Evolutionary conservation across 2,797 vertebrate genomes (phyloP), one percentile per base, ranked within the genome.

Genomic region (Xiphorhynchus erythropygius): DNA sequence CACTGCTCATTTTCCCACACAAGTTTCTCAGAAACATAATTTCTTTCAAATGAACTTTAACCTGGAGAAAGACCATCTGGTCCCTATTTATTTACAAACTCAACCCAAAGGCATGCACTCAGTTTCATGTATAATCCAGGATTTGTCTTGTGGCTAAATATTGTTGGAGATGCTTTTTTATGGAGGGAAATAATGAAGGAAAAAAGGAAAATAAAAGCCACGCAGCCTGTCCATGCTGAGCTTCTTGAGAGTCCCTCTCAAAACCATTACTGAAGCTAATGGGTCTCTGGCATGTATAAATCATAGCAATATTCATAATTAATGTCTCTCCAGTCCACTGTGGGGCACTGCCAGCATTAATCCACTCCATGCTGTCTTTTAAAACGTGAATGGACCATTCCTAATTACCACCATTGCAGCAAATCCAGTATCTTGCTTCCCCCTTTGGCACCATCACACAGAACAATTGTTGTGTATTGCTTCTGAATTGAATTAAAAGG

Each of bases 11-110:
- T 96, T 97, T 95, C 95, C 94, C 95, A 95, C 88, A 90, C 0
- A 0, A 90, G 68, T 81, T 94, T 63, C 74, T 59, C 60, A 25
- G 73, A 81, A 93, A 69, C n/a, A 30, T 56, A 14, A 64, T 71
- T 92, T 95, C 60, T 93, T 94, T 76, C 46, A 84, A 57, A 64
- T 65, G 91, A 96, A 92, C 89, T 97, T 89, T 95, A 95, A 89
- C 91, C 87, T 87, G 52, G 84, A 75, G 49, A 62, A 47, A 63
- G 33, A 69, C 70, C 89, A 93, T 87, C 86, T 93, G 89, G 55
- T 95, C 64, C 50, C n/a, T 95, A 73, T 95, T 97, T 96, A 92
- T 94, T 74, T 80, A 71, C 10, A 91, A 92, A 83, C 41, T 73
- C 64, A 64, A 32, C 39, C 50, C 73, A 32, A 75, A 68, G 63